Evolutionary conservation across 2,113 vertebrate genomes (phyloP).

Genomic region (Amazona vittata): DNA sequence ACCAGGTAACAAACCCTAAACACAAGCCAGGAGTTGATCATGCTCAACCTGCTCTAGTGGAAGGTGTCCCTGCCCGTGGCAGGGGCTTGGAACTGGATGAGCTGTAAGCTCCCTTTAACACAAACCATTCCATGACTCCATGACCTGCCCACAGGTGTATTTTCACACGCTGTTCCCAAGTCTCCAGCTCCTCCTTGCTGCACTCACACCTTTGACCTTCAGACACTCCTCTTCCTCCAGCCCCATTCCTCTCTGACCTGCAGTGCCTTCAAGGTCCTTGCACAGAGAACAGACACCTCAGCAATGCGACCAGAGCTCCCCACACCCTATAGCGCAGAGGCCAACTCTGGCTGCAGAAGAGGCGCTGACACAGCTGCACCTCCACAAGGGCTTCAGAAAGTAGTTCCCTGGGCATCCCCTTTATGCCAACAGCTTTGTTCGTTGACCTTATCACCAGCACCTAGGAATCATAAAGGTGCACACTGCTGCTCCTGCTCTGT

Average conservation of each 20-base stretch:
- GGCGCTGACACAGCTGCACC: neutral
- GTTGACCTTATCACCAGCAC: neutral
- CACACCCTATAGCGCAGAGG: neutral
- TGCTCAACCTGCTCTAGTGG: neutral
- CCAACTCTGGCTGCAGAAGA: neutral
- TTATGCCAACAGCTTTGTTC: neutral
- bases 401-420: neutral
- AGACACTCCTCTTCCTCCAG: neutral
- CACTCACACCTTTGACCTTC: neutral
- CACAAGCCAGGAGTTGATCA: neutral
- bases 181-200: neutral
- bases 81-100: neutral
- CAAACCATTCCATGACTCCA: neutral
- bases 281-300: neutral
- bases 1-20: neutral
- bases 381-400: neutral
- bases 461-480: neutral
- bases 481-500: neutral
- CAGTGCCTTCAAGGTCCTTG: neutral
- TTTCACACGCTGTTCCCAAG: neutral
- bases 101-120: neutral
- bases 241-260: neutral
- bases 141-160: neutral
- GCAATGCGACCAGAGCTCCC: neutral
- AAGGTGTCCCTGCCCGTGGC: neutral